A percentile compares a stretch with the other conserved stretches of the same genome.
phyloP scores from a whole-genome alignment of 2,113 vertebrate species.

The Nyctibius bracteatus region DNA sequence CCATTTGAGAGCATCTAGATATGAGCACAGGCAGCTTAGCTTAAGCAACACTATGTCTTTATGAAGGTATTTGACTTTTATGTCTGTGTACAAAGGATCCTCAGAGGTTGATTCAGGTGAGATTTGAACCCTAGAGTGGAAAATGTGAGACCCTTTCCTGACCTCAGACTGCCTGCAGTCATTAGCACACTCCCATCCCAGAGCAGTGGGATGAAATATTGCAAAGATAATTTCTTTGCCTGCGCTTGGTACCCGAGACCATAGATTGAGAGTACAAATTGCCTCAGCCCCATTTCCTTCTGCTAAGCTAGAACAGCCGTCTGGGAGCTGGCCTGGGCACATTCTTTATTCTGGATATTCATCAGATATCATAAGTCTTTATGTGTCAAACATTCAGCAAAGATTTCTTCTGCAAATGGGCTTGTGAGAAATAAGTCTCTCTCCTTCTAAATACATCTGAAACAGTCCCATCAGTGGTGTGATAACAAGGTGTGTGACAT shows the following conservation, averaged over 20 bases:
- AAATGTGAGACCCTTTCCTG: background rate
- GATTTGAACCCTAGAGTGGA: background rate
- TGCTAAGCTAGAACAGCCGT: background rate
- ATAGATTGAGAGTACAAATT: background rate
- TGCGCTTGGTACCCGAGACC: fast-evolving
- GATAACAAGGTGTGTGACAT: background rate
- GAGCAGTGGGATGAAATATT: background rate
- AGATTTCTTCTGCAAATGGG: background rate
- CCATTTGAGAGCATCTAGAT: background rate
- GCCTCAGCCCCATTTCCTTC: background rate
- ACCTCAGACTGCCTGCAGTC: background rate
- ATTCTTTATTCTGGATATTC: background rate
- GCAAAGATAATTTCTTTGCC: background rate
- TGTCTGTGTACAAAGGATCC: background rate
- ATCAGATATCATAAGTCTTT: background rate
- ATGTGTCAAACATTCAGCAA: background rate
- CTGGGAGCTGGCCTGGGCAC: background rate
- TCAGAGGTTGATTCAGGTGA: background rate
- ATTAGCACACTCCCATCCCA: background rate
- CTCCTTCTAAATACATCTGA: background rate
- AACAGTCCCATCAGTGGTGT: background rate
- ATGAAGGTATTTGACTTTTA: background rate
- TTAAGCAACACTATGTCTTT: background rate
- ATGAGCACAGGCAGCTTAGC: background rate
- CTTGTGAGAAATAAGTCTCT: background rate